Evolutionary conservation across 37 sponge, comb jelly and placozoan genomes (phyloP), one percentile per base, ranked within the genome.

Genomic region (Aphrocallistes beatrix): DNA sequence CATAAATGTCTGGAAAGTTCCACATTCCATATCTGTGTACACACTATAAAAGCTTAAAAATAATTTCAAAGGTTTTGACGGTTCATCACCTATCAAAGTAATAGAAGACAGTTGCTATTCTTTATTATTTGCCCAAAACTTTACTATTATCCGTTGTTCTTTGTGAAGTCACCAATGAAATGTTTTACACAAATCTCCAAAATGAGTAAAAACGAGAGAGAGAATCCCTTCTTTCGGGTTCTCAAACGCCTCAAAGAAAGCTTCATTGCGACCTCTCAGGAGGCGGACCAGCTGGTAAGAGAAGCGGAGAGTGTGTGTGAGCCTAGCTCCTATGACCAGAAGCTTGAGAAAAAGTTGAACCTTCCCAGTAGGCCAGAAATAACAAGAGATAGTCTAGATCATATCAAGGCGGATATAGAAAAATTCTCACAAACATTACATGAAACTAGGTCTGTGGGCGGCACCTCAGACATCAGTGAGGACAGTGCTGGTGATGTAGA

Each of bases 171-270:
- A 19, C 10, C n/a, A 60, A 32, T 60, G 6, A 8, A 3, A 19
- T 60, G 25, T 21, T 60, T 3, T 3, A 30, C 1, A 28, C 10
- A 19, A 13, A 19, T 60, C 75, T 13, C n/a, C 8, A 13, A 3
- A 30, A 60, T 60, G 75, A 60, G 75, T 60, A 60, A 3, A 60
- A 60, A 6, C 25, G 28, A 60, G 34, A 42, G 13, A 13, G 45
- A 42, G 45, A 60, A 60, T 30, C 75, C 75, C 8, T 60, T 60
- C 34, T 30, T 60, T 30, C n/a, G 17, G 8, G 75, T 28, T 60
- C 75, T 60, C 75, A 60, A 60, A 13, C 75, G 75, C 10, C 75
- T 60, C 28, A 60, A 60, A 60, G 75, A 60, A 25, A 60, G 32
- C 34, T 60, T 60, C 75, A 13, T 60, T 60, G 75, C 75, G 3